These are phyloP conservation scores for Okamejei kenojei DNA, from an alignment of 2,797 vertebrate genomes.

Conservation along the genomic window DNA sequence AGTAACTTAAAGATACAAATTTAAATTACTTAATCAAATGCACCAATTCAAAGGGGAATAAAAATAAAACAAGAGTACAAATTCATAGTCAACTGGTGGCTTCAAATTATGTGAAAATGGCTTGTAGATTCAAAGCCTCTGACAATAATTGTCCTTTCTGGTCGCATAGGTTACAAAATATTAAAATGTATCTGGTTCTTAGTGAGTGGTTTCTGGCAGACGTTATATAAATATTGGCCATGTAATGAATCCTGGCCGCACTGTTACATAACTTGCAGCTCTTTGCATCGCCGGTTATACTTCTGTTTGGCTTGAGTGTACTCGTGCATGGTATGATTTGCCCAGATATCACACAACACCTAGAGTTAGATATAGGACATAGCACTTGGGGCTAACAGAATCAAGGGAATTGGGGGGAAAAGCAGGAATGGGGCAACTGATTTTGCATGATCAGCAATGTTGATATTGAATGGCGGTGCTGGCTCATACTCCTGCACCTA, in stretches of 20 bases:
- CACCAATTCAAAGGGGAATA: background rate
- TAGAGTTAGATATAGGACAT: too few species aligned
- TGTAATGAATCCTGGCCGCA: background rate
- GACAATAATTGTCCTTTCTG: background rate
- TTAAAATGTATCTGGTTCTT: background rate
- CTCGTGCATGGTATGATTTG: too few species aligned
- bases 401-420: too few species aligned
- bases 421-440: too few species aligned
- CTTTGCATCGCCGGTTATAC: too few species aligned
- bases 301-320: too few species aligned
- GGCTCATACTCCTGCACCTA: too few species aligned
- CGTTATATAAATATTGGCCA: background rate
- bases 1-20: slow-evolving; percentile 15
- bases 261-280: background rate
- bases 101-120: background rate
- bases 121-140: background rate
- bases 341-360: too few species aligned
- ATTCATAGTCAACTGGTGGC: background rate
- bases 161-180: background rate
- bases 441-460: too few species aligned
- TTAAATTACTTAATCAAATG: background rate
- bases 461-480: too few species aligned
- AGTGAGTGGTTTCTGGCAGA: background rate
- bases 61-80: background rate
- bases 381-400: too few species aligned